Conservation (phyloP, 1,140 invertebrate genomes). For the Macrotrachela quadricornifera region DNA sequence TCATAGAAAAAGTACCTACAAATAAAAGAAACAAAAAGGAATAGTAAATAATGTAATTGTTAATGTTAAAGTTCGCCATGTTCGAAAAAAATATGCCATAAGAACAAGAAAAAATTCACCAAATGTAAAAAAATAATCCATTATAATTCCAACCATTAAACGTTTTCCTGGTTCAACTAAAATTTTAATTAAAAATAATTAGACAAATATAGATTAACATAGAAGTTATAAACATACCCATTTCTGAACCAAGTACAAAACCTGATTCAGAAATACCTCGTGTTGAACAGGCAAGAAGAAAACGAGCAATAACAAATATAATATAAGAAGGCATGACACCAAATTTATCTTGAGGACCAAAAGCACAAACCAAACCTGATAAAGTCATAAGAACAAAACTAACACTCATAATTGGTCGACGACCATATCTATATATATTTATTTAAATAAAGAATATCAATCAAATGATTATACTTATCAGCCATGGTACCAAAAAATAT, state of each 20-base stretch:
- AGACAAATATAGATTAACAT: neutral
- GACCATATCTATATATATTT: neutral
- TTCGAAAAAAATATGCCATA: neutral
- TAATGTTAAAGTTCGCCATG: neutral
- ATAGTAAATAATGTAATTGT: neutral
- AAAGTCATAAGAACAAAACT: conserved; percentile 4
- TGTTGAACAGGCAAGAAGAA: conserved; percentile 2
- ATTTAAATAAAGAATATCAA: neutral
- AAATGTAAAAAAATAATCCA: conserved; percentile 8
- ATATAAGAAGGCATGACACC: neutral
- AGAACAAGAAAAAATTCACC: conserved; percentile 2
- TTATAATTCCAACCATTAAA: neutral
- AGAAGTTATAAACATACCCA: neutral
- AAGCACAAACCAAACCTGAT: neutral
- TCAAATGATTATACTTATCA: neutral
- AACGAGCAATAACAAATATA: neutral
- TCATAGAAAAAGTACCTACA: neutral
- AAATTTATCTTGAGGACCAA: conserved; percentile 1
- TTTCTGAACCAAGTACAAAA: conserved; percentile 4
- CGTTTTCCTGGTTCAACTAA: neutral
- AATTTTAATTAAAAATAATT: too few relatives aligned
- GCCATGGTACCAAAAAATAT: conserved; percentile 4
- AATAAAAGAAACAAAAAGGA: conserved; percentile 6
- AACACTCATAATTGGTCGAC: conserved; percentile 2
- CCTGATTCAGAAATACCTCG: conserved; percentile 5